A percentile compares a stretch with the other conserved stretches of the same genome.
Conservation (phyloP, 30 jellyfish, hydroid and myxozoan species). For the Clytia hemisphaerica region DNA sequence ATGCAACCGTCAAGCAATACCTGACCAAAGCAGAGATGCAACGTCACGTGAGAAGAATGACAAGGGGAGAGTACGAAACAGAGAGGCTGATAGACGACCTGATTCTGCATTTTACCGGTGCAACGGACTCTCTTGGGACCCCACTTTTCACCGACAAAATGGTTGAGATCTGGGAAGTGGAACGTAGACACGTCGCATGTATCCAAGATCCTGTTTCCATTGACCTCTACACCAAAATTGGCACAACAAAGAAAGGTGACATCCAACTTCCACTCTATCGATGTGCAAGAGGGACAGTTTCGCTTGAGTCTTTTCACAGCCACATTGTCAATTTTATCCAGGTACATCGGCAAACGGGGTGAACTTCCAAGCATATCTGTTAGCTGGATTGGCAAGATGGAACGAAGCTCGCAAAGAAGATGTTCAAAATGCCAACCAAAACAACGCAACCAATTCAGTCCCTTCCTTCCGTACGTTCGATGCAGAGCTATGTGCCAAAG, state of each 20-base stretch:
- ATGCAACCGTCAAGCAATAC: slow-evolving; percentile 16
- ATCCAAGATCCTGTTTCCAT: slow-evolving; percentile 43
- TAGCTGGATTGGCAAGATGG: slow-evolving; percentile 36
- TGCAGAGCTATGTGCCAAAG: not conserved
- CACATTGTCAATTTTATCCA: slow-evolving; percentile 12
- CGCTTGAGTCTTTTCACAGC: slow-evolving; percentile 25
- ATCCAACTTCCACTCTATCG: slow-evolving; percentile 32
- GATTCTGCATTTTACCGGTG: slow-evolving; percentile 4
- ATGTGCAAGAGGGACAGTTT: slow-evolving; percentile 47
- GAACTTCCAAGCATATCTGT: slow-evolving; percentile 36
- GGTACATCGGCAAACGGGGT: slow-evolving; percentile 38
- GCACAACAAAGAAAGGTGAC: slow-evolving; percentile 25
- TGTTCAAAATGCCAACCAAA: not conserved
- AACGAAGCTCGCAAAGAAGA: slow-evolving; percentile 19
- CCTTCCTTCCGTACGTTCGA: not conserved
- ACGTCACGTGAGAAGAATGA: slow-evolving; percentile 36
- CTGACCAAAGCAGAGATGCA: slow-evolving; percentile 20
- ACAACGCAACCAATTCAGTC: too few species aligned
- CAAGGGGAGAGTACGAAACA: slow-evolving; percentile 23
- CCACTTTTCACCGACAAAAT: slow-evolving; percentile 32
- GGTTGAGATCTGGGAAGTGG: slow-evolving; percentile 23
- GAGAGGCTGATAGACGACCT: slow-evolving; percentile 26
- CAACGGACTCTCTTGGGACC: slow-evolving; percentile 47
- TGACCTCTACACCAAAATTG: slow-evolving; percentile 27
- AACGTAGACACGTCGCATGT: slow-evolving; percentile 42